Base-by-base conservation (phyloP, 2,113 vertebrate species). In the Shinisaurus crocodilurus region DNA sequence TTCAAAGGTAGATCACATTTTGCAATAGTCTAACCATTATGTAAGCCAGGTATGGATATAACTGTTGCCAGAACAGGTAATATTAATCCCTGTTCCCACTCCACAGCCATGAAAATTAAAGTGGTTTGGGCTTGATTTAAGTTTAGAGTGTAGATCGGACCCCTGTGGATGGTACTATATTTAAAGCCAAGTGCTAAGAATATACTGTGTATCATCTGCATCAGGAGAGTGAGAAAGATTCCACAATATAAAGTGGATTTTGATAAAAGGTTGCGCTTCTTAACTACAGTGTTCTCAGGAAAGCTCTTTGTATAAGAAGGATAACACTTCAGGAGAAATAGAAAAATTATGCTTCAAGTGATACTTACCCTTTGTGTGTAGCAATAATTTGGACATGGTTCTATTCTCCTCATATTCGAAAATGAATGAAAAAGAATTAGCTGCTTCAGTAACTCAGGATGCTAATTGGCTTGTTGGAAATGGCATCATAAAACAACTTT, bases 401-500 rank as follows among this genome's bases (percentile, higher is more conserved):
- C 54, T 60, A 90, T 70, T 89, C 86, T 32, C 29, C 7, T 91
- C 48, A 79, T 90, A 89, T 91, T 90, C 25, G 70, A 86, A 92
- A 91, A 92, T 92, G 85, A 94, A 90, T 81, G 1, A 0, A 90
- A 93, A 70, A 89, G 81, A 90, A 92, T 93, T 94, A 87, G 29
- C 79, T 82, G 70, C 40, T 85, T 94, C 93, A 95, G 92, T 95
- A 91, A 93, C 72, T 32, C 82, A 91, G 88, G 57, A 93, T 95
- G 89, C 85, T 93, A 94, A 95, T 94, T 90, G 93, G 85, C 74
- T 90, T 82, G 89, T 76, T 91, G 91, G 87, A 95, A 95, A 90
- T 91, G 74, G 87, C 88, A 93, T 82, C 67, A 57, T 92, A 76
- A 75, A 92, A 65, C 82, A 86, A 83, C 67, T 90, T 94, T 85